A percentile compares a stretch with the other conserved stretches of the same genome.
phyloP scores from a whole-genome alignment of 2,797 vertebrate species.

The Tolypeutes matacus region DNA sequence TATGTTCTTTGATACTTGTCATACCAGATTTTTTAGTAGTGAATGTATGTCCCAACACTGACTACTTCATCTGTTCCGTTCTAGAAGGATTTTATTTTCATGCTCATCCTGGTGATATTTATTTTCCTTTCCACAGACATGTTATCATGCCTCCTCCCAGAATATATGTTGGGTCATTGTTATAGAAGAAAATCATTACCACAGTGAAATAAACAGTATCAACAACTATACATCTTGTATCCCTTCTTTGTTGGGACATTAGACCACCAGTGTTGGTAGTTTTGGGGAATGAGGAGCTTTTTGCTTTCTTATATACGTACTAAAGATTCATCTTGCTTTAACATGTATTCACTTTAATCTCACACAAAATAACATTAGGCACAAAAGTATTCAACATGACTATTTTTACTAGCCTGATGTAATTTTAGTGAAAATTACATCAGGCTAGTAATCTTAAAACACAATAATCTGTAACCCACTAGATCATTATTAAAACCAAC shows the following conservation, averaged over 20 bases:
- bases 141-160: background rate
- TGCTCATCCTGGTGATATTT: background rate
- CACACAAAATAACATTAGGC: background rate
- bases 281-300: background rate
- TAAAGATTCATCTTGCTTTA: background rate
- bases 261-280: background rate
- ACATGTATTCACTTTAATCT: background rate
- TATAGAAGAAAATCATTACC: background rate
- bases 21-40: background rate
- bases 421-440: too few relatives aligned
- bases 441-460: background rate
- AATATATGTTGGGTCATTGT: background rate
- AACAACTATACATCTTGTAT: background rate
- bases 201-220: background rate
- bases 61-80: background rate
- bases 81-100: background rate
- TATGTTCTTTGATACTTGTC: background rate
- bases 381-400: background rate
- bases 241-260: background rate
- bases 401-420: too few relatives aligned
- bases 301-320: background rate
- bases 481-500: constrained; percentile 42
- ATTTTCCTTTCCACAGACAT: background rate
- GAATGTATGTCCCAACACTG: background rate
- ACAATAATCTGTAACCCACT: background rate